Conservation (phyloP, 2,113 vertebrate species). For the Pampusana beccarii region DNA sequence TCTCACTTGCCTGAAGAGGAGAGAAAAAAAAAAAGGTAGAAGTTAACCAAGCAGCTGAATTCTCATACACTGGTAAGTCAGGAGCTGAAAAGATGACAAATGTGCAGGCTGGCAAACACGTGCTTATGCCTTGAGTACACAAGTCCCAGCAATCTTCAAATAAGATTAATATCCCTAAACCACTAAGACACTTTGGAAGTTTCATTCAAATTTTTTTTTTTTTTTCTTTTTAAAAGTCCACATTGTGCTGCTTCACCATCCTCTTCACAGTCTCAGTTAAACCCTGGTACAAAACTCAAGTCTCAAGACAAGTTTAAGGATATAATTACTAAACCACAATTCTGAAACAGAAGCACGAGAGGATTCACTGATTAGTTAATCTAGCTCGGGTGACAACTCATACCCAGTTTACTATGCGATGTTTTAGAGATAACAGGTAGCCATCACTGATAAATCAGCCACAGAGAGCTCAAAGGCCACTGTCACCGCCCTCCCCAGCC, state of each 20-base stretch:
- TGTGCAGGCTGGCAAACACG: neutral
- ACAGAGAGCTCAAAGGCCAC: neutral
- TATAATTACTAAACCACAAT: neutral
- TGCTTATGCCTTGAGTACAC: neutral
- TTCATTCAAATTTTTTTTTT: neutral
- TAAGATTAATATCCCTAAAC: neutral
- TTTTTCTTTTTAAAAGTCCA: neutral
- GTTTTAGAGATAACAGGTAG: neutral
- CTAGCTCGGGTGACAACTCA: neutral
- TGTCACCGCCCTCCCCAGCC: neutral
- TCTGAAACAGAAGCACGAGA: neutral
- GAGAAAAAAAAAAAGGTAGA: neutral
- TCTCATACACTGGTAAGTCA: neutral
- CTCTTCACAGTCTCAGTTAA: neutral
- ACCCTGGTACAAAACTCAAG: neutral
- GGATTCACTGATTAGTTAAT: neutral
- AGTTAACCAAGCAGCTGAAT: slow-evolving; percentile 2
- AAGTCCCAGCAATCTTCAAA: neutral
- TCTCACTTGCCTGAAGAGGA: slow-evolving; percentile 84
- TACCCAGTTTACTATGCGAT: neutral
- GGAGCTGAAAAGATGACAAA: neutral
- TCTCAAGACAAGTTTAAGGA: neutral
- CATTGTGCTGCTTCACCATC: neutral
- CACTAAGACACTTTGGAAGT: neutral
- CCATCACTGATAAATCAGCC: neutral